Conservation (phyloP, 2,888 invertebrate species). For the Scaptomyza flava region DNA sequence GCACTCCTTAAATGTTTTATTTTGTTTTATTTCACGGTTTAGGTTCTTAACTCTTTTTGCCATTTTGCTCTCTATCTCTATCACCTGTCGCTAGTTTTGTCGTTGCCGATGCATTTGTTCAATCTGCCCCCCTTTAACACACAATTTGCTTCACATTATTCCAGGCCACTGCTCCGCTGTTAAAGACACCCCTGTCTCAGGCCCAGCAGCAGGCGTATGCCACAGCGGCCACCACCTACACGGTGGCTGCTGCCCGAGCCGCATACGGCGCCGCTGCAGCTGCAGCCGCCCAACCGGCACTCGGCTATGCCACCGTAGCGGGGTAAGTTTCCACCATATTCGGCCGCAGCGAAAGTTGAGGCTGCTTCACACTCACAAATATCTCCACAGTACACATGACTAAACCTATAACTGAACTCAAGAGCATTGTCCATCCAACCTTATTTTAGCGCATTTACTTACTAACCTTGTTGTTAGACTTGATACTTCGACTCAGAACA, state of each 20-base stretch:
- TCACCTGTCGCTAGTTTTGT: conserved; percentile 74
- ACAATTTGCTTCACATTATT: conserved; percentile 68
- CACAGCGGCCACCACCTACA: conserved; percentile 94
- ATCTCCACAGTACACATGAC: conserved; percentile 12
- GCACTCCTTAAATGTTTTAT: conserved; percentile 50
- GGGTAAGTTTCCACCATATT: conserved; percentile 85
- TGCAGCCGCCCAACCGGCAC: conserved; percentile 86
- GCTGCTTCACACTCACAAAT: conserved; percentile 3
- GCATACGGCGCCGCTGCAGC: conserved; percentile 92
- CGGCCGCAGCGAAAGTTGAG: conserved; percentile 3
- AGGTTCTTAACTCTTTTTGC: conserved; percentile 69
- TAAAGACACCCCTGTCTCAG: conserved; percentile 91
- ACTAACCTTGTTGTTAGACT: background rate
- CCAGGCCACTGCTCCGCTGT: conserved; percentile 90
- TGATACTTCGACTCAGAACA: background rate
- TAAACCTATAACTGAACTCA: background rate
- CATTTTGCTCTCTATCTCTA: conserved; percentile 63
- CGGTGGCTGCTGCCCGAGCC: conserved; percentile 93
- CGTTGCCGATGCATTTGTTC: conserved; percentile 66
- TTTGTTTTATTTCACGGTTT: conserved; percentile 43
- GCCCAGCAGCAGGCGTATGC: conserved; percentile 96
- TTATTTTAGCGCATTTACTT: background rate
- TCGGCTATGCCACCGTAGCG: conserved; percentile 90
- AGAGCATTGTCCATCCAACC: background rate
- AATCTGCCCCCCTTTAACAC: conserved; percentile 51